Evolutionary conservation across 1,140 invertebrate species (phyloP).

Genomic region (Papilio glaucus): DNA sequence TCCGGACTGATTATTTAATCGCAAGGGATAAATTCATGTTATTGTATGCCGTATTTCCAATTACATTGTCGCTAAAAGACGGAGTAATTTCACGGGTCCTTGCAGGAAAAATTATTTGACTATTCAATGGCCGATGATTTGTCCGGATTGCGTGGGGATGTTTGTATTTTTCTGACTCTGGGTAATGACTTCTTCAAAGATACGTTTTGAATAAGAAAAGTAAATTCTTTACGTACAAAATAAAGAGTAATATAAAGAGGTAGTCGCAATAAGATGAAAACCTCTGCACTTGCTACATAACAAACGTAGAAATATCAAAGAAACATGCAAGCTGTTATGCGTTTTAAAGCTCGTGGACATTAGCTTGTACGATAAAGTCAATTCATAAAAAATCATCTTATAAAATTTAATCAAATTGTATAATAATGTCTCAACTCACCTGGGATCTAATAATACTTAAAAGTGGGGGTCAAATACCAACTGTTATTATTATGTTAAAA

Average conservation of each 20-base stretch:
- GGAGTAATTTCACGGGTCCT: conserved; percentile 20
- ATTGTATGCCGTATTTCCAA: conserved; percentile 8
- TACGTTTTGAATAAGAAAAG: conserved; percentile 1
- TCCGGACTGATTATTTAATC: conserved; percentile 6
- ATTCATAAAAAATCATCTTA: too few species aligned
- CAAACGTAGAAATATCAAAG: neutral
- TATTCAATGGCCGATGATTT: conserved; percentile 8
- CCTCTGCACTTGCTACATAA: neutral
- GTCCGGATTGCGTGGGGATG: neutral
- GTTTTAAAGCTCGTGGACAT: too few species aligned
- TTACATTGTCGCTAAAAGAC: conserved; percentile 11
- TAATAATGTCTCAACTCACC: too few species aligned
- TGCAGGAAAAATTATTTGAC: conserved; percentile 18
- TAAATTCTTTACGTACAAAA: neutral
- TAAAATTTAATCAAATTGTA: too few species aligned
- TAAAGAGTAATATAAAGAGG: neutral
- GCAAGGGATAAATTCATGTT: neutral
- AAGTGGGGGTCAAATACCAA: too few species aligned
- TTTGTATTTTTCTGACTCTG: neutral
- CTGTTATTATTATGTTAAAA: too few species aligned
- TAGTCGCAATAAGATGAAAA: neutral
- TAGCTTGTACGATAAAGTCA: too few species aligned
- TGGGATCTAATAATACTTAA: too few species aligned
- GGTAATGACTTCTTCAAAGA: conserved; percentile 8
- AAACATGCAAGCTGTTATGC: too few species aligned